Conservation (phyloP, 2,888 invertebrate genomes). For the Ctenicera cuprea region DNA sequence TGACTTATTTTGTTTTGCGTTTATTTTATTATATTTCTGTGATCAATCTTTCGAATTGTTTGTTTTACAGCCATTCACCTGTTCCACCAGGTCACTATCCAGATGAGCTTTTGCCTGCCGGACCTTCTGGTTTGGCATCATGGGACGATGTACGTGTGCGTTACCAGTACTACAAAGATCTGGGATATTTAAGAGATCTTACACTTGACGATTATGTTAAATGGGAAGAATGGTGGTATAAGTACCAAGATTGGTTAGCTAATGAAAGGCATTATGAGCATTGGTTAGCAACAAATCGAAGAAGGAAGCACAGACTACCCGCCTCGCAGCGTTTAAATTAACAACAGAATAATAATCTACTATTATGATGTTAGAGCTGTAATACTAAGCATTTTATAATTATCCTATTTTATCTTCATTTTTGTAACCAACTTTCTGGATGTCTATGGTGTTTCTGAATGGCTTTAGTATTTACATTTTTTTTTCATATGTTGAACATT, state of each 20-base stretch:
- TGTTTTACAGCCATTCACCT: conserved; percentile 74
- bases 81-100: conserved; percentile 87
- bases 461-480: not conserved
- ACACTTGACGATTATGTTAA: conserved; percentile 89
- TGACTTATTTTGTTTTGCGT: conserved; percentile 37
- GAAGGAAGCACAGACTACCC: conserved; percentile 66
- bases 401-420: not conserved
- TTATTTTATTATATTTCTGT: not conserved
- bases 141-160: conserved; percentile 94
- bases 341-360: not conserved
- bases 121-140: conserved; percentile 83
- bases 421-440: not conserved
- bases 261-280: conserved; percentile 86
- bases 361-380: not conserved
- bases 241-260: conserved; percentile 93
- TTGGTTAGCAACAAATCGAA: conserved; percentile 76
- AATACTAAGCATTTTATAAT: conserved; percentile 7
- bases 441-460: conserved; percentile 3
- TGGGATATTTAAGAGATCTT: conserved; percentile 88
- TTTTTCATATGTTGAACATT: conserved; percentile 2
- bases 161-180: conserved; percentile 92
- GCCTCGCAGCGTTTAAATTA: conserved; percentile 70
- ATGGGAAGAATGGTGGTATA: conserved; percentile 97
- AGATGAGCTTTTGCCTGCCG: conserved; percentile 83
- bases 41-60: not conserved